phyloP scores from a whole-genome alignment of 2,797 vertebrate genomes.

The Petrocephalus schoutedeni region DNA sequence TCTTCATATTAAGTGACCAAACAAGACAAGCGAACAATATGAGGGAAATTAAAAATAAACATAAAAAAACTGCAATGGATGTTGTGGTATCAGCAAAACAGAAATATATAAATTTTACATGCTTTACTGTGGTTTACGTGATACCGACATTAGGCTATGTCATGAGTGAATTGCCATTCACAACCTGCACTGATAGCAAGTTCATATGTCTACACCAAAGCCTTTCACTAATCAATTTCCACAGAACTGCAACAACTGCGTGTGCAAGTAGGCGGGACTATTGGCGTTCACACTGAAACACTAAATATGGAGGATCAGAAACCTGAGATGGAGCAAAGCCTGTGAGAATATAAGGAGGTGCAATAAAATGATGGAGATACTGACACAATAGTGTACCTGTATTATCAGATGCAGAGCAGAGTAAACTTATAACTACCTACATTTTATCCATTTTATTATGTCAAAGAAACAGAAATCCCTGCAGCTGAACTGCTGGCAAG shows the following conservation, averaged over 20 bases:
- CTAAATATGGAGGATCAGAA: not conserved
- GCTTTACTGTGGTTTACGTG: not conserved
- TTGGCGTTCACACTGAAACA: not conserved
- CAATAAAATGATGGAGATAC: not conserved
- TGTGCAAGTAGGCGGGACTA: not conserved
- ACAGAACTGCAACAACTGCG: not conserved
- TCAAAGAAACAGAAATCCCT: not conserved
- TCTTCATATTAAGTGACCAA: not conserved
- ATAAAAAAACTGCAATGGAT: not conserved
- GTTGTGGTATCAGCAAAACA: not conserved
- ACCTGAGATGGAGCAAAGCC: not conserved
- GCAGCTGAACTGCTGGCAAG: not conserved
- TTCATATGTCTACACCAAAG: not conserved
- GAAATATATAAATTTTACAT: not conserved
- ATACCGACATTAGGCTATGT: not conserved
- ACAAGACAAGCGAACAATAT: not conserved
- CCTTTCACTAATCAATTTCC: not conserved
- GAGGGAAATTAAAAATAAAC: not conserved
- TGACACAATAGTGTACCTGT: not conserved
- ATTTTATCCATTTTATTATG: not conserved
- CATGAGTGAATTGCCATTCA: not conserved
- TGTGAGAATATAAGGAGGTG: not conserved
- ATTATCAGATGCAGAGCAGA: not conserved
- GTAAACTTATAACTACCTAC: not conserved
- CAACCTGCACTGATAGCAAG: not conserved